These are phyloP conservation scores for Dasyurus viverrinus DNA, from an alignment of 2,113 vertebrate species.

Conservation along the genomic window DNA sequence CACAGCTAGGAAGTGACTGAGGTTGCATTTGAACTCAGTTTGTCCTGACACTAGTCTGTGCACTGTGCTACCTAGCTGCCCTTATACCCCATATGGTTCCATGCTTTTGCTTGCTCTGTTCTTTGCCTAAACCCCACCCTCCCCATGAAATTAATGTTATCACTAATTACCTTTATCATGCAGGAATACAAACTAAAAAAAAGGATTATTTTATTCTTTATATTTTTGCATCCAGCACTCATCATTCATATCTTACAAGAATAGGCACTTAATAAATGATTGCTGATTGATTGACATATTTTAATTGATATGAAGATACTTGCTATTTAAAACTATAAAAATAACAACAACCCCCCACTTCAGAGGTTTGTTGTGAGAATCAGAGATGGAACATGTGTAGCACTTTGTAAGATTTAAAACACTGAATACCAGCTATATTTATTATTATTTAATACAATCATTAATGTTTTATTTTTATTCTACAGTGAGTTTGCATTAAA, in stretches of 20 bases:
- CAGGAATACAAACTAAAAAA: background rate
- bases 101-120: background rate
- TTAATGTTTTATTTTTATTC: background rate
- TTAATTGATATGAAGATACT: background rate
- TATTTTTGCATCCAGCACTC: background rate
- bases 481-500: background rate
- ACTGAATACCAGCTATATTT: background rate
- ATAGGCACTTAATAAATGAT: background rate
- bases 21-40: background rate
- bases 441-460: background rate
- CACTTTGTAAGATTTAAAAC: background rate
- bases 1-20: background rate
- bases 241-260: background rate
- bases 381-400: background rate
- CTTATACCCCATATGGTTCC: background rate
- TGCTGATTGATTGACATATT: background rate
- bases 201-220: background rate
- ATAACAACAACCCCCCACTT: background rate
- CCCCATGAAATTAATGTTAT: background rate
- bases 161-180: background rate
- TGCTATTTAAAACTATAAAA: background rate
- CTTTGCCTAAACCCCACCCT: background rate
- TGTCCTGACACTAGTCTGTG: too few species aligned
- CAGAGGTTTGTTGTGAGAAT: background rate
- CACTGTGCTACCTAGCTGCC: background rate